Conservation (phyloP, 2,113 vertebrate genomes). For the Clarias macrocephalus region DNA sequence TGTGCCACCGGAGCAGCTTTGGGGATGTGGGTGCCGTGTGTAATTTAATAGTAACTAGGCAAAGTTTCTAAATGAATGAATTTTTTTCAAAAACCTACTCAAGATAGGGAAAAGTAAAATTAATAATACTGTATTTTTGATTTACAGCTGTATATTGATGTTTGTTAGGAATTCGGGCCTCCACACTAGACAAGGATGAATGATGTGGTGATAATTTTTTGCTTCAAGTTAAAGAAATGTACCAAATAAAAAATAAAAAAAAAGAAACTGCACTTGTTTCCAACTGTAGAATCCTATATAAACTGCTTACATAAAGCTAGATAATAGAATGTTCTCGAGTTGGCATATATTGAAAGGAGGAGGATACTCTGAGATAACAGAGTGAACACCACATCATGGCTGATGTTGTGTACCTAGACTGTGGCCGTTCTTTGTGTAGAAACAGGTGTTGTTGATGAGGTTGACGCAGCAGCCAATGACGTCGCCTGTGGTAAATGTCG, state of each 20-base stretch:
- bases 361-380: background rate
- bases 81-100: background rate
- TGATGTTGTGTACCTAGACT: constrained; percentile 80
- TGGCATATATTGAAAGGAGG: background rate
- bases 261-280: background rate
- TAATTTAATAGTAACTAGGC: background rate
- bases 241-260: background rate
- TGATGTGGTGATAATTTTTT: background rate
- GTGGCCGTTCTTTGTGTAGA: constrained; percentile 97
- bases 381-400: background rate
- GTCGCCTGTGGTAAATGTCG: constrained; percentile 95
- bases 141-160: background rate
- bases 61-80: background rate
- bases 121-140: background rate
- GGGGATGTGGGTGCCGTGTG: too few species aligned
- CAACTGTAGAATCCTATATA: background rate
- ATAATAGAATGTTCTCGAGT: background rate
- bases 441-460: constrained; percentile 97
- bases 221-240: background rate
- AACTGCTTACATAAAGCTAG: background rate
- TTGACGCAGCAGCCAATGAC: constrained; percentile 98
- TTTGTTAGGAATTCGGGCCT: background rate
- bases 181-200: background rate
- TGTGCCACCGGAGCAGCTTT: too few species aligned
- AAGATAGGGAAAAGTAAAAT: background rate